phyloP scores from a whole-genome alignment of 2,888 invertebrate species.

The Apamea anceps region DNA sequence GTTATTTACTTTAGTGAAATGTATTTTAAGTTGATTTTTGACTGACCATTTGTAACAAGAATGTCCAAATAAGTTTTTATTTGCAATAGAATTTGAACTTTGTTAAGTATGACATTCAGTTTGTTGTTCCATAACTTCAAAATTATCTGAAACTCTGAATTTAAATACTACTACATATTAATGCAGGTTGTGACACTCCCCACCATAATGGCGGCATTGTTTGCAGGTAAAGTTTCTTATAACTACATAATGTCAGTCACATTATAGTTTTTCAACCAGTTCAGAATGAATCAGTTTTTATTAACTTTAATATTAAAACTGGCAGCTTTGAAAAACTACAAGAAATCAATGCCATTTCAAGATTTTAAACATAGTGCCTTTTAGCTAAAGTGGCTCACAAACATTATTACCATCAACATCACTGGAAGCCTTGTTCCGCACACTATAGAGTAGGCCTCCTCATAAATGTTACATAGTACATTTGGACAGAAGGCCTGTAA shows the following conservation, averaged over 20 bases:
- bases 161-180: not conserved
- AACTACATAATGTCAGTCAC: not conserved
- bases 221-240: not conserved
- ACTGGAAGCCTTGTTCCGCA: not conserved
- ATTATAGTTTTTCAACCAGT: too few species aligned
- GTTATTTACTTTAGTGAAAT: not conserved
- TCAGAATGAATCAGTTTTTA: not conserved
- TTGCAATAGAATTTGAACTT: not conserved
- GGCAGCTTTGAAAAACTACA: not conserved
- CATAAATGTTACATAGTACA: not conserved
- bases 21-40: not conserved
- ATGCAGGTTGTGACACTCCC: not conserved
- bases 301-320: not conserved
- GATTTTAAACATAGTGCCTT: not conserved
- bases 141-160: too few species aligned
- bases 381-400: not conserved
- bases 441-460: not conserved
- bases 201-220: not conserved
- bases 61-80: not conserved
- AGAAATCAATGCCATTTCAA: too few species aligned
- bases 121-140: too few species aligned
- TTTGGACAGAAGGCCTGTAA: too few species aligned
- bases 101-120: not conserved
- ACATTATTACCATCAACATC: not conserved
- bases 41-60: too few species aligned